Percentiles rank a stretch among this genome's conserved stretches.
Evolutionary conservation across 2,113 vertebrate genomes (phyloP).

Genomic region (Pomatostomus ruficeps): DNA sequence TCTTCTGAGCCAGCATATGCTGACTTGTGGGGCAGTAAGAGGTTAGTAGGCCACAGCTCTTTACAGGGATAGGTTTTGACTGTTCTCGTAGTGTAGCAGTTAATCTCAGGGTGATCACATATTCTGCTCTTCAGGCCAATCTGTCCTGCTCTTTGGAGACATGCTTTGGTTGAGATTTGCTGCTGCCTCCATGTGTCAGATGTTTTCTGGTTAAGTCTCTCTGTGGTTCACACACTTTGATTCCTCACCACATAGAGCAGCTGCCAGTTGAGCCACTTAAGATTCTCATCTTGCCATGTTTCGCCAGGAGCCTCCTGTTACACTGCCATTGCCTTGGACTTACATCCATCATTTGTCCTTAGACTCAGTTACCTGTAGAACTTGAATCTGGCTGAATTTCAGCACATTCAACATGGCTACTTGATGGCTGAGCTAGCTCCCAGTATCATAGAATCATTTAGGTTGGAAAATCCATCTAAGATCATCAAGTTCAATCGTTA

Average conservation of each 20-base stretch:
- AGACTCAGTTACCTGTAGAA: background rate
- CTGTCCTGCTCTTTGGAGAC: background rate
- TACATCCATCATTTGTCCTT: background rate
- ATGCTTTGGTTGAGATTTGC: background rate
- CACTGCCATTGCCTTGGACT: background rate
- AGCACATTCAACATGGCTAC: fast-evolving
- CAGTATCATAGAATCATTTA: background rate
- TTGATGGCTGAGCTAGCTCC: background rate
- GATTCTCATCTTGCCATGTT: background rate
- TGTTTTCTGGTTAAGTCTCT: background rate
- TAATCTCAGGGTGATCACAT: background rate
- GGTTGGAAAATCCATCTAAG: background rate
- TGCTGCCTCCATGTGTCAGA: background rate
- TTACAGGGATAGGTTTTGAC: background rate
- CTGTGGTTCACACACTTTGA: background rate
- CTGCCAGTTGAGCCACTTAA: background rate
- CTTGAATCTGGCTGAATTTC: background rate
- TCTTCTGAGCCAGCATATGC: background rate
- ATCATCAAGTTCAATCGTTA: background rate
- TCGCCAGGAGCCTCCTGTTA: background rate
- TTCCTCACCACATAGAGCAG: background rate
- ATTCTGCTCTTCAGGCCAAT: background rate
- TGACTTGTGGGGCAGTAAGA: background rate
- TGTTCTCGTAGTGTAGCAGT: background rate
- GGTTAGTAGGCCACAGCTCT: background rate